phyloP scores from a whole-genome alignment of 2,888 invertebrate genomes.

The Agrypnus murinus region DNA sequence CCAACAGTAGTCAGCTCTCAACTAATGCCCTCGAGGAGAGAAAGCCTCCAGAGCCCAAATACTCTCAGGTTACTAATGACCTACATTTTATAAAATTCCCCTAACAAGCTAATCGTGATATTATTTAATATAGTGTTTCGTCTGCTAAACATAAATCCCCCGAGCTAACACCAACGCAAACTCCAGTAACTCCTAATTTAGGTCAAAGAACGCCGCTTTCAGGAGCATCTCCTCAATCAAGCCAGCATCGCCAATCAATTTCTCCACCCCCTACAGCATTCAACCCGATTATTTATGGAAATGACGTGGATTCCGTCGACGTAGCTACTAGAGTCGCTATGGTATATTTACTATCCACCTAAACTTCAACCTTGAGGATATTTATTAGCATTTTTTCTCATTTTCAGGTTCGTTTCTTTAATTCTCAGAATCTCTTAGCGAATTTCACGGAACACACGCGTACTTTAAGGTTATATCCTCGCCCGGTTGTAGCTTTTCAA shows the following conservation, averaged over 20 bases:
- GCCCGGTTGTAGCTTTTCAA: slow-evolving; percentile 99
- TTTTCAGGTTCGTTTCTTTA: slow-evolving; percentile 93
- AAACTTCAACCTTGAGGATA: not conserved
- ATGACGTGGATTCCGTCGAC: slow-evolving; percentile 98
- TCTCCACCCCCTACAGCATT: slow-evolving; percentile 76
- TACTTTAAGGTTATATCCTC: slow-evolving; percentile 95
- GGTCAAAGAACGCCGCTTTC: slow-evolving; percentile 52
- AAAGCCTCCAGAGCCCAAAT: slow-evolving; percentile 77
- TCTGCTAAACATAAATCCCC: slow-evolving; percentile 68
- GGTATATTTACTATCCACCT: slow-evolving; percentile 73
- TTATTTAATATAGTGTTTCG: slow-evolving; percentile 65
- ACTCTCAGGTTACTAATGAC: slow-evolving; percentile 64
- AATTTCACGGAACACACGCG: slow-evolving; percentile 99
- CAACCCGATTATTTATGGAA: slow-evolving; percentile 94
- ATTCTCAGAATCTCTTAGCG: slow-evolving; percentile 96
- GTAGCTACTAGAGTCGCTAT: slow-evolving; percentile 98
- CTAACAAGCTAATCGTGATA: not conserved
- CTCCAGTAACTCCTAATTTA: slow-evolving; percentile 58
- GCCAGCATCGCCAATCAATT: slow-evolving; percentile 71
- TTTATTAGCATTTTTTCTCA: slow-evolving; percentile 26
- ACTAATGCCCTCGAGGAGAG: slow-evolving; percentile 80
- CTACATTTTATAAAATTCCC: not conserved
- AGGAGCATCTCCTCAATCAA: slow-evolving; percentile 55
- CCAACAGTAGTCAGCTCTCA: slow-evolving; percentile 75
- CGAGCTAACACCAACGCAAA: slow-evolving; percentile 58